Base-by-base conservation (phyloP, 2,888 invertebrate genomes). In the Rhagonycha fulva region DNA sequence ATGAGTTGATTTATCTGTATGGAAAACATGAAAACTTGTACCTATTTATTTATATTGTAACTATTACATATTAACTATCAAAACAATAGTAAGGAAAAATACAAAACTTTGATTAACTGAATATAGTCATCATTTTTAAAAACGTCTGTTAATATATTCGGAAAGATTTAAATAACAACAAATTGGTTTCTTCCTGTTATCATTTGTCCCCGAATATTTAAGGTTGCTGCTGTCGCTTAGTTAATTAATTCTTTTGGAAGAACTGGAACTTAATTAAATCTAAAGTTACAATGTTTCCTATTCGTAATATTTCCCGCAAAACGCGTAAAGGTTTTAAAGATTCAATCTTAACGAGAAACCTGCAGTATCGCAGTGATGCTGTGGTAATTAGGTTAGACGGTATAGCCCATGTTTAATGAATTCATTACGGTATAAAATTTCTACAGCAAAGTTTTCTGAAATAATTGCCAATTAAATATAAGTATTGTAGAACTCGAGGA, bases 231-330 rank as follows among this genome's bases (percentile, higher is more conserved):
- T 84, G 84, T 84, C 85, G 84, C 84, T 84, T 82, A 82, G 84
- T 84, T 85, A 85, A 86, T 85, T 86, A 86, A 86, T 85, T 85
- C 85, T 84, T 84, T 83, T 82, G 83, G 84, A 83, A 85, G 84
- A 84, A 85, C 84, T 84, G 82, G 83, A 83, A 79, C 84, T 85
- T 86, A 86, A 86, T 86, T 86, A 86, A 85, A 86, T 86, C 85
- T 84, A 84, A 85, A 86, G 84, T 84, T 84, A 84, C 84, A 84
- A 82, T 83, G 83, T 85, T 84, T 83, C 83, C 81, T 83, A 82
- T 83, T 83, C 77, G 82, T 84, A 83, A 84, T 83, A 81, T 83
- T 84, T 81, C 73, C 76, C 78, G 69, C 76, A 78, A 78, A 78
- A 73, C 78, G 74, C 72, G 75, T 77, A 75, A 76, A 76, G 77